phyloP scores from a whole-genome alignment of 2,797 vertebrate genomes.

The Acropternis orthonyx region DNA sequence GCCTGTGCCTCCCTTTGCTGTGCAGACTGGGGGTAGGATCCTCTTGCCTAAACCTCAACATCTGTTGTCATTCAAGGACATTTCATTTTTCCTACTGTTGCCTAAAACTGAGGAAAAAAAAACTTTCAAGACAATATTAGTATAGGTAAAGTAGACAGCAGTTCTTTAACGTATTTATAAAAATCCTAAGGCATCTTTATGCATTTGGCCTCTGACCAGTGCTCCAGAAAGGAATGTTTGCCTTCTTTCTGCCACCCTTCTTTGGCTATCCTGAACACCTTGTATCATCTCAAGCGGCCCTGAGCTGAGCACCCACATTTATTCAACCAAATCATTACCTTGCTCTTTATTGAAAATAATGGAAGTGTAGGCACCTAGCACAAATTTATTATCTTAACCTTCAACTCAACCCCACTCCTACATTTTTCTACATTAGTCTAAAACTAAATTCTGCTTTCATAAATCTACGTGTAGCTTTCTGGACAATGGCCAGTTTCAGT shows the following conservation, averaged over 20 bases:
- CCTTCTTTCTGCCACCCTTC: neutral
- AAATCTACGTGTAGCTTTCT: neutral
- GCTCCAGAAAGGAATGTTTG: neutral
- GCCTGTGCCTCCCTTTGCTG: neutral
- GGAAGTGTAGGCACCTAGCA: neutral
- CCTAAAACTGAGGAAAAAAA: too few relatives aligned
- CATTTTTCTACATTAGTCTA: neutral
- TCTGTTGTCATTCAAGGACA: neutral
- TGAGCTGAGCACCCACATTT: neutral
- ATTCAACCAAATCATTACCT: neutral
- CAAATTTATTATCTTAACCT: neutral
- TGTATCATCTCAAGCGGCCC: rapidly evolving
- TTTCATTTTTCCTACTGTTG: neutral
- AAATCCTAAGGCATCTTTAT: neutral
- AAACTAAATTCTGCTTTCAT: neutral
- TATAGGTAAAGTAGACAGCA: too few relatives aligned
- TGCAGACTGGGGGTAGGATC: rapidly evolving
- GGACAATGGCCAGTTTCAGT: neutral
- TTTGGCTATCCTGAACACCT: neutral
- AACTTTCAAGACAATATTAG: too few relatives aligned
- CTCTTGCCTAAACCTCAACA: neutral
- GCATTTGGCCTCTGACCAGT: neutral
- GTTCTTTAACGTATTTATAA: too few relatives aligned
- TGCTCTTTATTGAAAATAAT: neutral
- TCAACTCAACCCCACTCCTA: neutral